Percentiles rank a stretch among this genome's conserved stretches.
Evolutionary conservation across 2,797 vertebrate species (phyloP).

Genomic region (Sphenodon punctatus): DNA sequence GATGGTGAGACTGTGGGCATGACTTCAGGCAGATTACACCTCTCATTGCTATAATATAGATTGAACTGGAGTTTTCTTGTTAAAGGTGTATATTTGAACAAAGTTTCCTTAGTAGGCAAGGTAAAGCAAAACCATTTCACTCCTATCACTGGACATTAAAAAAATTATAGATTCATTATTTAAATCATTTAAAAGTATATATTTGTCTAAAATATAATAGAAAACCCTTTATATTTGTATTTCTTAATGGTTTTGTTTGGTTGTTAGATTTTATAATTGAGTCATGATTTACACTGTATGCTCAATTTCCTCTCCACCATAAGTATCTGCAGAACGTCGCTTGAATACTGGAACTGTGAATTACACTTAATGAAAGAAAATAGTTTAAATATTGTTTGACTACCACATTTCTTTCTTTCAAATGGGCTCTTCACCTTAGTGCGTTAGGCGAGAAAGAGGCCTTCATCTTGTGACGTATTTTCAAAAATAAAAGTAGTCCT

Average conservation of each 20-base stretch:
- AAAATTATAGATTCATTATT: constrained; percentile 70
- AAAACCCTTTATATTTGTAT: constrained; percentile 74
- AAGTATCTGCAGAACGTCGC: no score
- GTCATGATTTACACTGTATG: constrained; percentile 68
- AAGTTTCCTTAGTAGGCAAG: constrained; percentile 54
- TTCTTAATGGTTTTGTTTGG: constrained; percentile 57
- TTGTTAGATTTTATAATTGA: constrained; percentile 67
- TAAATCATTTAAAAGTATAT: constrained; percentile 78
- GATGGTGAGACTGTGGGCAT: neutral
- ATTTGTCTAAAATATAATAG: constrained; percentile 78
- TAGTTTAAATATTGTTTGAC: no score
- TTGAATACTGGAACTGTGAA: no score
- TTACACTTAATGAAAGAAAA: no score
- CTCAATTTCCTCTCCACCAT: no score
- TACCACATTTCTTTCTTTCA: constrained; percentile 56
- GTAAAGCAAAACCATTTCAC: constrained; percentile 58
- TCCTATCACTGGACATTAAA: constrained; percentile 60
- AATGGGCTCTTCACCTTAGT: constrained; percentile 41
- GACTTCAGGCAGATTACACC: constrained; percentile 43
- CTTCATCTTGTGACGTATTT: constrained; percentile 39
- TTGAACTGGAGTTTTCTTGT: constrained; percentile 54
- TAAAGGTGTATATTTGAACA: constrained; percentile 43
- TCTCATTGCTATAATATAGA: constrained; percentile 53
- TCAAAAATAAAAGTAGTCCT: constrained; percentile 30
- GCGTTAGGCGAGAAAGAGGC: constrained; percentile 1